Percentiles rank a stretch among this genome's conserved stretches.
phyloP scores from a whole-genome alignment of 2,797 vertebrate genomes.

The Pantherophis vulpinus region DNA sequence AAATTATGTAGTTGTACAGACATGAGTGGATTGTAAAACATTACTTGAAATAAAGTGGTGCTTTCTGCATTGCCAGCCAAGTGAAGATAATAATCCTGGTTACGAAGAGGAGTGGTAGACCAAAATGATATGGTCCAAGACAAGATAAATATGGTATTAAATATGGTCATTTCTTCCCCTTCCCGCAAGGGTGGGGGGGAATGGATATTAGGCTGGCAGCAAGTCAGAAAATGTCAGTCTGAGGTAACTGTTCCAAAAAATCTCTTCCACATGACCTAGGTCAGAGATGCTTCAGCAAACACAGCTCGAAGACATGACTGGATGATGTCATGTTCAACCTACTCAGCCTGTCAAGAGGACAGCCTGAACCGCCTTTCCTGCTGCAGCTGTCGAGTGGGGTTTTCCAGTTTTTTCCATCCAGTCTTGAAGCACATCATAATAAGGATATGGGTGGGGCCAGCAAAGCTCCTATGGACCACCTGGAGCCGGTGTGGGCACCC shows the following conservation, averaged over 20 bases:
- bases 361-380: neutral
- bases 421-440: neutral
- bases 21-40: neutral
- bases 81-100: neutral
- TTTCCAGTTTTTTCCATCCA: neutral
- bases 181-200: fast-evolving
- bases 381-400: neutral
- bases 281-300: neutral
- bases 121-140: neutral
- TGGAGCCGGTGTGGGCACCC: neutral
- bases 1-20: neutral
- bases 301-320: neutral
- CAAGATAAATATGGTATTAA: neutral
- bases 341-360: neutral
- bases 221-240: neutral
- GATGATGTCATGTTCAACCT: neutral
- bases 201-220: neutral
- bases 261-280: neutral
- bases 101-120: neutral
- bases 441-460: neutral
- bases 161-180: neutral
- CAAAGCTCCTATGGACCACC: neutral
- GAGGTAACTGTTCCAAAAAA: neutral
- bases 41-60: neutral
- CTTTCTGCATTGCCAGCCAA: neutral